phyloP scores from a whole-genome alignment of 2,888 invertebrate genomes.

The Sycophila texana region DNA sequence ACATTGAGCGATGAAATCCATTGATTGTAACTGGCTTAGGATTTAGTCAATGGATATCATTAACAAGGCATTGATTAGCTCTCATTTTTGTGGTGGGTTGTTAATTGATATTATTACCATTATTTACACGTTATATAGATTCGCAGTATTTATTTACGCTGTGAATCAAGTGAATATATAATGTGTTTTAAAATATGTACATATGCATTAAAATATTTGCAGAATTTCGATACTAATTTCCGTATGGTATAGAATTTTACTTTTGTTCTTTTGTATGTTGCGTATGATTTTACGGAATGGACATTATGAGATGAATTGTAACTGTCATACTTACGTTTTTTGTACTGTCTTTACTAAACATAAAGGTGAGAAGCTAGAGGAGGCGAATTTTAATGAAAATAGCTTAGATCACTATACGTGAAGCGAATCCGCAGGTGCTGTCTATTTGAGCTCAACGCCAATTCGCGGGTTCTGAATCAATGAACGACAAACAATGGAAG shows the following conservation, averaged over 20 bases:
- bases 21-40: conserved; percentile 30
- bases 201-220: conserved; percentile 45
- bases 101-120: conserved; percentile 25
- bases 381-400: conserved; percentile 23
- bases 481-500: conserved; percentile 19
- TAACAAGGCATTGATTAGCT: neutral
- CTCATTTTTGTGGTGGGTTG: conserved; percentile 17
- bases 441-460: conserved; percentile 8
- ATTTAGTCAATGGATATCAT: conserved; percentile 23
- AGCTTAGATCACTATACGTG: conserved; percentile 13
- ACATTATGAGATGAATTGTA: conserved; percentile 16
- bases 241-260: conserved; percentile 3
- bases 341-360: conserved; percentile 31
- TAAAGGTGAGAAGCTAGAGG: neutral
- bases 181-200: conserved; percentile 41
- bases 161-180: neutral
- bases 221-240: conserved; percentile 23
- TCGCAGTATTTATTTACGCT: neutral
- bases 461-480: neutral
- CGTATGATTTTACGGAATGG: conserved; percentile 2
- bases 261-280: neutral
- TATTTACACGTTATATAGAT: conserved; percentile 5
- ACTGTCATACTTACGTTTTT: conserved; percentile 19
- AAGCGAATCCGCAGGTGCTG: conserved; percentile 9
- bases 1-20: conserved; percentile 9